phyloP scores from a whole-genome alignment of 2,888 invertebrate genomes.

The Oligia fasciuncula region DNA sequence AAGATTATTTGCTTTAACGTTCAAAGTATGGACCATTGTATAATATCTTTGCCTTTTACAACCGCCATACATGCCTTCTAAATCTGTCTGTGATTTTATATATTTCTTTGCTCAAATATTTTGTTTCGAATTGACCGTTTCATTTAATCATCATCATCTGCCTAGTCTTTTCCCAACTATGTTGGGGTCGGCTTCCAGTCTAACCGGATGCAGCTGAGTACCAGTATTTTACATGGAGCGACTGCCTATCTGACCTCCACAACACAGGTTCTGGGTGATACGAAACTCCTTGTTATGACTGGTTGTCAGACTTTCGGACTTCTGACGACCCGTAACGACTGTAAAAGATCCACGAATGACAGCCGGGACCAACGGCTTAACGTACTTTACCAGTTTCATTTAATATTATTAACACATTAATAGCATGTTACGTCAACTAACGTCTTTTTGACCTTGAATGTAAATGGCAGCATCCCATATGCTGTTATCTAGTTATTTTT shows the following conservation, averaged over 20 bases:
- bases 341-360: no score
- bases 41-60: neutral
- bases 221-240: no score
- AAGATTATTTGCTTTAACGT: no score
- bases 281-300: no score
- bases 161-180: no score
- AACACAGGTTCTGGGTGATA: no score
- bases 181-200: no score
- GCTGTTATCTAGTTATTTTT: constrained; percentile 20
- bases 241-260: no score
- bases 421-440: constrained; percentile 39
- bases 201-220: no score
- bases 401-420: constrained; percentile 41
- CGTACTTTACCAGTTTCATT: neutral
- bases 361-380: no score
- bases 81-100: neutral
- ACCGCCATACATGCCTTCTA: neutral
- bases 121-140: constrained; percentile 13
- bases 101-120: neutral
- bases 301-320: no score
- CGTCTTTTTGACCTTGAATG: constrained; percentile 59
- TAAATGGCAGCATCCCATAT: constrained; percentile 22
- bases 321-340: no score
- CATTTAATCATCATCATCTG: neutral
- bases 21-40: neutral